These are phyloP conservation scores for Hymenochirus boettgeri DNA, from an alignment of 2,113 vertebrate species.

Conservation along the genomic window DNA sequence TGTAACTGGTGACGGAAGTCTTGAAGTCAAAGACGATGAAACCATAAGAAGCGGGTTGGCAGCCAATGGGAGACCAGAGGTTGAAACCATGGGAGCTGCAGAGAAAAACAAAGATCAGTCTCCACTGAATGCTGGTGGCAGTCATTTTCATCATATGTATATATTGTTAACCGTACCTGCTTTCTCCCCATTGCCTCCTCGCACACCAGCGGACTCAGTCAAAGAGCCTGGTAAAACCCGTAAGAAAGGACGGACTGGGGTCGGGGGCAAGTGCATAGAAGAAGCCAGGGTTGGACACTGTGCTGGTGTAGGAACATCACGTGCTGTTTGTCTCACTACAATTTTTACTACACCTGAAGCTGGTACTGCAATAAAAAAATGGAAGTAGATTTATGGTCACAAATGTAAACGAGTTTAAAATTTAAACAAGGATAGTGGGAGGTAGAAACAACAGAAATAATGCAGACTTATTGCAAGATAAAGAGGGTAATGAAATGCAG, in stretches of 20 bases:
- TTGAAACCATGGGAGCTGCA: slow-evolving; percentile 4
- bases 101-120: background rate
- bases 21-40: background rate
- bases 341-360: slow-evolving; percentile 87
- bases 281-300: slow-evolving; percentile 47
- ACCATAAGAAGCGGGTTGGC: slow-evolving; percentile 24
- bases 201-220: background rate
- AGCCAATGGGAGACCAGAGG: slow-evolving; percentile 4
- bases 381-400: too few species aligned
- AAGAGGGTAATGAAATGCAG: too few species aligned
- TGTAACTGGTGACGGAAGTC: background rate
- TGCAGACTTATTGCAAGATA: too few species aligned
- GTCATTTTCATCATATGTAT: too few species aligned
- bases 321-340: slow-evolving; percentile 77
- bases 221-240: background rate
- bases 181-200: background rate
- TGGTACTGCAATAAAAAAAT: slow-evolving; percentile 46
- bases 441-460: slow-evolving; percentile 33
- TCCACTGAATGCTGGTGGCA: too few species aligned
- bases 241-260: slow-evolving; percentile 1
- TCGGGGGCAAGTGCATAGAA: slow-evolving; percentile 45
- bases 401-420: too few species aligned
- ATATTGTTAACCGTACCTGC: slow-evolving; percentile 9
- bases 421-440: slow-evolving; percentile 44
- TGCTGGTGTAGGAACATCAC: slow-evolving; percentile 64